phyloP scores from a whole-genome alignment of 2,113 vertebrate species.

The Riparia riparia region DNA sequence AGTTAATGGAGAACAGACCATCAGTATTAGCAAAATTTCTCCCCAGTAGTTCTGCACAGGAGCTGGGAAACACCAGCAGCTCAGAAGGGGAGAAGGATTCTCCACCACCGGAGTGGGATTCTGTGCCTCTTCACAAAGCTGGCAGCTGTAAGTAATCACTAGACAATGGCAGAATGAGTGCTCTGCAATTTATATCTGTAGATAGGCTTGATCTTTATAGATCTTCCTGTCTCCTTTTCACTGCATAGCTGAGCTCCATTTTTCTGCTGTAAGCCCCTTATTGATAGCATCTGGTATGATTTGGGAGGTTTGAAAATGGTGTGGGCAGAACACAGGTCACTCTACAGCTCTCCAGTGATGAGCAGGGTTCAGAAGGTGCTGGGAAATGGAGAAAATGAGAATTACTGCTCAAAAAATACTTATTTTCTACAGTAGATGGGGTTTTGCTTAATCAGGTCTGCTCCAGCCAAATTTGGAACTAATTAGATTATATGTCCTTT shows the following conservation, averaged over 20 bases:
- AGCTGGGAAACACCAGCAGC: slow-evolving; percentile 92
- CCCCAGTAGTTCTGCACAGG: slow-evolving; percentile 81
- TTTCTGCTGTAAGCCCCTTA: not conserved
- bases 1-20: slow-evolving; percentile 86
- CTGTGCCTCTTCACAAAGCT: slow-evolving; percentile 84
- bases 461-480: not conserved
- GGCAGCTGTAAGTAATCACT: slow-evolving; percentile 84
- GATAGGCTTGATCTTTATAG: not conserved
- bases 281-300: not conserved
- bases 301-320: not conserved
- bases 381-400: not conserved
- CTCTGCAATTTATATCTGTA: not conserved
- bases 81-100: slow-evolving; percentile 98
- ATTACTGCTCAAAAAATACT: not conserved
- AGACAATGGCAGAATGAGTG: not conserved
- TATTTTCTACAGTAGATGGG: not conserved
- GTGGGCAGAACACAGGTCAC: not conserved
- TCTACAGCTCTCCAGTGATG: not conserved
- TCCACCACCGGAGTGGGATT: slow-evolving; percentile 93
- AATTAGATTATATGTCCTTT: not conserved
- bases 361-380: not conserved
- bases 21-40: slow-evolving; percentile 84
- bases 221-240: not conserved
- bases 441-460: not conserved
- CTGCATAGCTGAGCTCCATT: not conserved